Evolutionary conservation across 1,140 invertebrate species (phyloP).

Genomic region (Tyrophagus putrescentiae): DNA sequence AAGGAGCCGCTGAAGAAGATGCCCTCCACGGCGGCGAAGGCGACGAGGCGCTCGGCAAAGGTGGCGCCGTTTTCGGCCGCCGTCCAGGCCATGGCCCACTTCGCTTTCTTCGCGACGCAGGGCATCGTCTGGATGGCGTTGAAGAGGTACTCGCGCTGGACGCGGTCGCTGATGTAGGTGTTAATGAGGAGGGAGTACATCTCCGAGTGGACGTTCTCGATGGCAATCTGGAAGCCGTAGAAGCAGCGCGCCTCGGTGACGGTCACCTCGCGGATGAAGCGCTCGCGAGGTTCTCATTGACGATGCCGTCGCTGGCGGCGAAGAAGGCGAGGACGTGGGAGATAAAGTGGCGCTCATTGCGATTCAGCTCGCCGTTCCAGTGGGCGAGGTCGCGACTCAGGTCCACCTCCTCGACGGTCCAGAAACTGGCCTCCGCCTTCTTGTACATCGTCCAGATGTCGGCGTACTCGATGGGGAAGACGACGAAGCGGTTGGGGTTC

Average conservation of each 20-base stretch:
- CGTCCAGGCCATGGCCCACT: conserved; percentile 90
- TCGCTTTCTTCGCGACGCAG: conserved; percentile 91
- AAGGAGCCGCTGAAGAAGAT: conserved; percentile 98
- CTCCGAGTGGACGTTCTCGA: conserved; percentile 99
- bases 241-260: conserved; percentile 92
- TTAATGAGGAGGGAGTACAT: conserved; percentile 98
- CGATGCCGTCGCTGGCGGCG: conserved; percentile 98
- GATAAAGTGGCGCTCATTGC: conserved; percentile 81
- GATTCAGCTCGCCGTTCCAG: conserved; percentile 69
- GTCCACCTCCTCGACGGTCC: conserved; percentile 94
- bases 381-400: conserved; percentile 69
- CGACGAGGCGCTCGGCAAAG: conserved; percentile 86
- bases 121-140: conserved; percentile 95
- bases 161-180: conserved; percentile 62
- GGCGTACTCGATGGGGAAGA: conserved; percentile 84
- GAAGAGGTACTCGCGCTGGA: conserved; percentile 56
- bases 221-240: conserved; percentile 98
- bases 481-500: conserved; percentile 80
- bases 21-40: conserved; percentile 96
- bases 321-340: conserved; percentile 97
- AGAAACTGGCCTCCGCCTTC: conserved; percentile 97
- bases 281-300: conserved; percentile 96
- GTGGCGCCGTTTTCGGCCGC: conserved; percentile 49
- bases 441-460: conserved; percentile 98
- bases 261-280: conserved; percentile 94